Evolutionary conservation across 1,140 invertebrate genomes (phyloP).

Genomic region (Mylabris phalerata): DNA sequence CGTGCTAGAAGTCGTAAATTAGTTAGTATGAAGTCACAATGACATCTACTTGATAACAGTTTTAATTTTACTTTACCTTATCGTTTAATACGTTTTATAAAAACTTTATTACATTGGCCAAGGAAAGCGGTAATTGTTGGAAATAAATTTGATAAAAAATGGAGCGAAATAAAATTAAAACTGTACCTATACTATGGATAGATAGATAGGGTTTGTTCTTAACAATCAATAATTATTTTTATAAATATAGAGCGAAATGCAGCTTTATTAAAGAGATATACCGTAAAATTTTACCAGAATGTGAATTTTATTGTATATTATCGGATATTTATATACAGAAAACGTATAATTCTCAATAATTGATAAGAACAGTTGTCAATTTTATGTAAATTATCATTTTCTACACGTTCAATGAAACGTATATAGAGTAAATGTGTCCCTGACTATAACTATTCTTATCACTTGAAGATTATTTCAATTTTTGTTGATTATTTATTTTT

Average conservation of each 20-base stretch:
- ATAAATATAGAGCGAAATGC: slow-evolving; percentile 1
- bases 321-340: neutral
- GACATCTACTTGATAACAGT: slow-evolving; percentile 49
- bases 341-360: neutral
- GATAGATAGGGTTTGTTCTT: neutral
- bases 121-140: slow-evolving; percentile 29
- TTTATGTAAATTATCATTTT: neutral
- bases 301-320: too few relatives aligned
- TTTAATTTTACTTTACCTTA: slow-evolving; percentile 32
- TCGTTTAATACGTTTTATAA: slow-evolving; percentile 29
- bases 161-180: neutral
- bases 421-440: neutral
- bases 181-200: neutral
- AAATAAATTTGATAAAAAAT: too few relatives aligned
- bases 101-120: slow-evolving; percentile 30
- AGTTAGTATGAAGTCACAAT: slow-evolving; percentile 82
- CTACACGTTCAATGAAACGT: neutral
- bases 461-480: neutral
- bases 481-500: neutral
- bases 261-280: neutral
- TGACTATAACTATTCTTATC: neutral
- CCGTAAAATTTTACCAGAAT: too few relatives aligned
- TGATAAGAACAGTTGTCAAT: neutral
- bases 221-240: slow-evolving; percentile 19
- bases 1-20: slow-evolving; percentile 74